Base-by-base conservation (phyloP, 2,888 invertebrate species). In the Philereme vetulata region DNA sequence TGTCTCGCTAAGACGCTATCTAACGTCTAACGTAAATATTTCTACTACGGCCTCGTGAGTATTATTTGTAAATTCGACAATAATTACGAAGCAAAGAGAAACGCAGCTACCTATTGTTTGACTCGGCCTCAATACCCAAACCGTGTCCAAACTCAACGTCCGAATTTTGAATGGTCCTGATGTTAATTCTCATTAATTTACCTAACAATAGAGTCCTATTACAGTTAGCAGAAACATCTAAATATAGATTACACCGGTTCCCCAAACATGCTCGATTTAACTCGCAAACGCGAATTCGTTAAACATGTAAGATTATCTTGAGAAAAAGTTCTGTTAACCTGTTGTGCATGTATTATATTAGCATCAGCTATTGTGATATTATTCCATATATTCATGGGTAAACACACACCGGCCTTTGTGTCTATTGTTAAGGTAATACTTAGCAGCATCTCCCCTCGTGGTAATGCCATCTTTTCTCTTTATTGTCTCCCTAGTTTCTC, bases 211-310 rank as follows among this genome's bases (percentile, higher is more conserved):
- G 71, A 56, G 62, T 68, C 63, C 76, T 75, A 78, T 82, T 77
- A 83, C 83, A 80, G 82, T 79, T 77, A 80, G 81, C 80, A 79
- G 81, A 82, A 85, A 88, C 86, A 84, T 88, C 89, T 85, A 88
- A 89, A 90, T 90, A 88, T 81, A 84, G 88, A 87, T 87, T 88
- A 85, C 86, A 83, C 74, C 65, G 71, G 69, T 72, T 78, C 85
- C 84, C 82, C 74, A 80, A 79, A 82, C 81, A 90, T 84, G 91
- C 86, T 86, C 92, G 88, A 91, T 92, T 92, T 85, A 90, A 90
- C 89, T 75, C 78, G 1, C 80, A 85, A 86, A 90, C 86, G 92
- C 92, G 83, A 90, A 92, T 92, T 92, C 92, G 92, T 92, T 92
- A 90, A 89, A 92, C 92, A 91, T 70, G 84, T 72, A 84, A 84